Evolutionary conservation across 1,140 invertebrate genomes (phyloP).

Genomic region (Battus philenor): DNA sequence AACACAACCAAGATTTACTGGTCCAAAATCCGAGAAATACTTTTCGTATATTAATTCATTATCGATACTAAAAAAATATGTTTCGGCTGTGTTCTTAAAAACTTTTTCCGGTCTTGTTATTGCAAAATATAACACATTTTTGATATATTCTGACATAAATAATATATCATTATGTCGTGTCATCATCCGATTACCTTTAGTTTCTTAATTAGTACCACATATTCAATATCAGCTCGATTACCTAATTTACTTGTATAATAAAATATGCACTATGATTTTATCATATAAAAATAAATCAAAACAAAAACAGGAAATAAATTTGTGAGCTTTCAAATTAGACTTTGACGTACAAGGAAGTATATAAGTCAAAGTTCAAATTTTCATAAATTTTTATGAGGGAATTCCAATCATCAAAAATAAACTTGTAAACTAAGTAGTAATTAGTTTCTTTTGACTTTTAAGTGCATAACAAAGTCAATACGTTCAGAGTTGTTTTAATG

Average conservation of each 20-base stretch:
- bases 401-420: too few species aligned
- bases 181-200: constrained; percentile 43
- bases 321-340: constrained; percentile 9
- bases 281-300: constrained; percentile 29
- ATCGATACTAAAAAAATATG: constrained; percentile 94
- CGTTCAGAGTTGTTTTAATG: too few species aligned
- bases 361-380: too few species aligned
- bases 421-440: too few species aligned
- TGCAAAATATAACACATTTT: constrained; percentile 66
- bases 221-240: background rate
- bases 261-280: constrained; percentile 31
- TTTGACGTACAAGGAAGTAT: too few species aligned
- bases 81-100: constrained; percentile 86
- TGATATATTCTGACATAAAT: constrained; percentile 64
- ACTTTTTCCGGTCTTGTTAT: constrained; percentile 51
- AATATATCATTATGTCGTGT: constrained; percentile 50
- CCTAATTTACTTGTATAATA: background rate
- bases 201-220: too few species aligned
- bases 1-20: constrained; percentile 95
- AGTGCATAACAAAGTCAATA: too few species aligned
- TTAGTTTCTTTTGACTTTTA: too few species aligned
- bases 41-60: constrained; percentile 95
- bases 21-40: constrained; percentile 98
- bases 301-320: constrained; percentile 27
- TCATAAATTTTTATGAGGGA: too few species aligned